Percentiles rank a stretch among this genome's conserved stretches.
phyloP scores from a whole-genome alignment of 2,888 invertebrate species.

The Phyllotreta striolata region DNA sequence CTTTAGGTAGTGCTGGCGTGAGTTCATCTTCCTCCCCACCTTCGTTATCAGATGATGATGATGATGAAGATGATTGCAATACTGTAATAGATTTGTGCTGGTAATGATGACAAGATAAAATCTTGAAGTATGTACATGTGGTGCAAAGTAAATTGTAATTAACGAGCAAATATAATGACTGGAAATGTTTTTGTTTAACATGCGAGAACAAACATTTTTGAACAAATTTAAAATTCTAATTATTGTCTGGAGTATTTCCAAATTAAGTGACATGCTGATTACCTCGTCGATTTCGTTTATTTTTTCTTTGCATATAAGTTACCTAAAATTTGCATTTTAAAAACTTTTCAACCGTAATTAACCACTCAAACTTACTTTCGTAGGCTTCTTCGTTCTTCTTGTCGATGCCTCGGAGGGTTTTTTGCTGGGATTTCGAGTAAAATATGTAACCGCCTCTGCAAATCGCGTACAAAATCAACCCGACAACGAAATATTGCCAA shows the following conservation, averaged over 20 bases:
- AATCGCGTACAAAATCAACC: conserved; percentile 45
- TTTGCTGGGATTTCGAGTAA: conserved; percentile 31
- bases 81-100: neutral
- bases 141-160: too few relatives aligned
- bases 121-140: too few relatives aligned
- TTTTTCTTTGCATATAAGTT: conserved; percentile 3
- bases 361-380: conserved; percentile 41
- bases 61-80: conserved; percentile 20
- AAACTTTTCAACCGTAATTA: neutral
- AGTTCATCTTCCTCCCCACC: conserved; percentile 46
- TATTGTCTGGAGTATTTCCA: too few relatives aligned
- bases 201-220: too few relatives aligned
- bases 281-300: conserved; percentile 6
- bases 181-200: too few relatives aligned
- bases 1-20: conserved; percentile 62
- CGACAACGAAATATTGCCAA: conserved; percentile 53
- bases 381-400: conserved; percentile 45
- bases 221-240: too few relatives aligned
- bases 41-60: conserved; percentile 36
- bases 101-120: too few relatives aligned
- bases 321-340: conserved; percentile 6
- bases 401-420: conserved; percentile 21
- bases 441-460: conserved; percentile 39
- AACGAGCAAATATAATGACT: too few relatives aligned
- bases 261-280: conserved; percentile 2